phyloP scores from a whole-genome alignment of 2,888 invertebrate species.

The Polietes domitor region DNA sequence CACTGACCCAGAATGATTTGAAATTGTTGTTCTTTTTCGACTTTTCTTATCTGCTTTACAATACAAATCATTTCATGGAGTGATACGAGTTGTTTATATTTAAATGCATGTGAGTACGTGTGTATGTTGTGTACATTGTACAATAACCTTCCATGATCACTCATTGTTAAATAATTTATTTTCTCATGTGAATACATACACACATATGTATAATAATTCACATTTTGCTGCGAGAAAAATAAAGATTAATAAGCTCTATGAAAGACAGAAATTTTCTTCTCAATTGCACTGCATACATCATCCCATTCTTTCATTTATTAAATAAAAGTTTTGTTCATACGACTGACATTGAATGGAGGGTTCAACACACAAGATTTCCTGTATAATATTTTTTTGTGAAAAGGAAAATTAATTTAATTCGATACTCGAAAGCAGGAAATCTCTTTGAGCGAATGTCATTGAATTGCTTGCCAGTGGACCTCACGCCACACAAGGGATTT shows the following conservation, averaged over 20 bases:
- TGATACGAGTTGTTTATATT: neutral
- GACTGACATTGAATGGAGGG: constrained; percentile 6
- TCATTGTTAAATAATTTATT: constrained; percentile 24
- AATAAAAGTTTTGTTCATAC: neutral
- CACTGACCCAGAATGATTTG: neutral
- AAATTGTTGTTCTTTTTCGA: neutral
- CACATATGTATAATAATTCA: neutral
- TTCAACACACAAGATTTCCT: neutral
- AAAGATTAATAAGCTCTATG: neutral
- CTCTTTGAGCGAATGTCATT: neutral
- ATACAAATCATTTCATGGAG: neutral
- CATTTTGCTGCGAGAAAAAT: neutral
- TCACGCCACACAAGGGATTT: too few species aligned
- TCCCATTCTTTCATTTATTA: constrained; percentile 4
- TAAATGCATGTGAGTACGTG: neutral
- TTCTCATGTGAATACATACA: neutral
- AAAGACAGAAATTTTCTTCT: neutral
- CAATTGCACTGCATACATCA: constrained; percentile 17
- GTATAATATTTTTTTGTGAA: neutral
- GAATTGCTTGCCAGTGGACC: neutral
- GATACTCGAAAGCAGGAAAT: constrained; percentile 1
- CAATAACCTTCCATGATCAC: neutral
- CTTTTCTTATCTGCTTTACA: neutral
- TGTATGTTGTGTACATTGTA: too few species aligned
- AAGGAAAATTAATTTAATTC: neutral